phyloP scores from a whole-genome alignment of 1,140 invertebrate genomes.

The Scaptodrosophila lebanonensis region DNA sequence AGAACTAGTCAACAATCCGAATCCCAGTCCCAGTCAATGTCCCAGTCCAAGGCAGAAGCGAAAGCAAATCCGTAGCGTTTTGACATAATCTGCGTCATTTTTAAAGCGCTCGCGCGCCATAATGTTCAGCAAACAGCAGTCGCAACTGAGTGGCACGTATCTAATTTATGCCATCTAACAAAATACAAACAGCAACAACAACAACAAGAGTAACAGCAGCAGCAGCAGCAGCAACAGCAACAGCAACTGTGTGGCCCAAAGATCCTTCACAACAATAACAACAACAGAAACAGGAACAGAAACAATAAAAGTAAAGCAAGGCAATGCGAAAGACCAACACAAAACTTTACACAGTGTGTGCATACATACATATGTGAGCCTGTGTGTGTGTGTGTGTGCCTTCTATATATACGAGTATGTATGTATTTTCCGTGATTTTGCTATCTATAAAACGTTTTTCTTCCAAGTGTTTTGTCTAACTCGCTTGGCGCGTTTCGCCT shows the following conservation, averaged over 20 bases:
- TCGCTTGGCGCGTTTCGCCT: slow-evolving; percentile 31
- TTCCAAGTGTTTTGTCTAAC: slow-evolving; percentile 59
- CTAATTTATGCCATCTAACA: slow-evolving; percentile 73
- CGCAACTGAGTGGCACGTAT: slow-evolving; percentile 54
- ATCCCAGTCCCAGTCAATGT: too few relatives aligned
- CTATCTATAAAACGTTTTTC: slow-evolving; percentile 60
- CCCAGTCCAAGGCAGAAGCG: too few relatives aligned
- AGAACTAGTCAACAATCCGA: too few relatives aligned
- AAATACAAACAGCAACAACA: slow-evolving; percentile 61
- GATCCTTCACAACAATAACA: too few relatives aligned
- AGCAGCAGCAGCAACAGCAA: too few relatives aligned
- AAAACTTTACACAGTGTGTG: slow-evolving; percentile 47
- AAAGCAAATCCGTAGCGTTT: too few relatives aligned
- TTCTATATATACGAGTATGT: slow-evolving; percentile 30
- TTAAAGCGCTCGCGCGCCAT: slow-evolving; percentile 17
- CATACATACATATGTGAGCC: slow-evolving; percentile 12
- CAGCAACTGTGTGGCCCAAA: too few relatives aligned
- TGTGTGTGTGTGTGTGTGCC: slow-evolving; percentile 11
- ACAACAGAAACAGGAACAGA: too few relatives aligned
- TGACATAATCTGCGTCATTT: slow-evolving; percentile 37
- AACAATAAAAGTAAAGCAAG: too few relatives aligned
- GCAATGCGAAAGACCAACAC: slow-evolving; percentile 42
- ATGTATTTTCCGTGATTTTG: slow-evolving; percentile 62
- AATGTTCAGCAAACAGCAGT: too few relatives aligned
- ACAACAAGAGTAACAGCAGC: neutral